A percentile compares a stretch with the other conserved stretches of the same genome.
Conservation (phyloP, 2,888 invertebrate species). For the Phengaris arion region DNA sequence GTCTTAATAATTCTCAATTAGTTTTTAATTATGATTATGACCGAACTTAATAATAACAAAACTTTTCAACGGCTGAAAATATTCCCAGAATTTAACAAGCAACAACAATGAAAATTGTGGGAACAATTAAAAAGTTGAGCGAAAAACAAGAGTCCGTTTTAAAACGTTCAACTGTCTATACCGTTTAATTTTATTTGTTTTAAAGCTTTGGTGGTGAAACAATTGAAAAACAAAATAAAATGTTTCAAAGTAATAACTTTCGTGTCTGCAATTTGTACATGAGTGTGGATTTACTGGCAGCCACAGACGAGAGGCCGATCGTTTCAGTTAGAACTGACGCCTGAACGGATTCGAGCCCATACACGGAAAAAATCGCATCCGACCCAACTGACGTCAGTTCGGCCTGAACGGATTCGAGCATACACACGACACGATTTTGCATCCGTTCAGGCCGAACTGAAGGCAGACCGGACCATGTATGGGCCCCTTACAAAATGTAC, state of each 20-base stretch:
- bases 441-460: too few relatives aligned
- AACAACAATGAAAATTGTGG: conserved; percentile 1
- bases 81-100: conserved; percentile 3
- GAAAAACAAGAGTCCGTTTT: conserved; percentile 4
- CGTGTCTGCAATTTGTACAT: too few relatives aligned
- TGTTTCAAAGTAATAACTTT: neutral
- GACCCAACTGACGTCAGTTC: too few relatives aligned
- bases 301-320: too few relatives aligned
- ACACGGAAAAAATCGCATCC: too few relatives aligned
- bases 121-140: conserved; percentile 12
- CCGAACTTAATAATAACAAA: conserved; percentile 3
- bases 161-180: neutral
- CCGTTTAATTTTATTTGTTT: neutral
- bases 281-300: too few relatives aligned
- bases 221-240: neutral
- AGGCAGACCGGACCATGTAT: too few relatives aligned
- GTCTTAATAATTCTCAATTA: conserved; percentile 14
- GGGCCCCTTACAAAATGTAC: too few relatives aligned
- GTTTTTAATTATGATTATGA: conserved; percentile 10
- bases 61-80: neutral
- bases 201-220: neutral
- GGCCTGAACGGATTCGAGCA: too few relatives aligned
- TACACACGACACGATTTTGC: too few relatives aligned
- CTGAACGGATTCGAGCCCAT: too few relatives aligned
- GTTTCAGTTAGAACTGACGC: too few relatives aligned